Conservation (phyloP, 2,113 vertebrate species). For the Oenanthe melanoleuca region DNA sequence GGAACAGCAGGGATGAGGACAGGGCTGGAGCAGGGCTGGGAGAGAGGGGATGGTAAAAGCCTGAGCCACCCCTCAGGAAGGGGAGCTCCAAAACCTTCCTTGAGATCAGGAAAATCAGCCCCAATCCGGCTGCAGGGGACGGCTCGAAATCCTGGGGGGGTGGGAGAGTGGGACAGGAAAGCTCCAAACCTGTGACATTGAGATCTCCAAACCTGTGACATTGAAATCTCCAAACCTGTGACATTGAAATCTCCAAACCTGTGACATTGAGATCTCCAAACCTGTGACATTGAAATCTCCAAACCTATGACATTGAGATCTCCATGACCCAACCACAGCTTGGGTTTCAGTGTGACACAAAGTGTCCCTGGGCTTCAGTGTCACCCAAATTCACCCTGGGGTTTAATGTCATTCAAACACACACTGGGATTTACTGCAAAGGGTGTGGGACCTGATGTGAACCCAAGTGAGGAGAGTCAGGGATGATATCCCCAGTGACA, state of each 20-base stretch:
- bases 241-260: neutral
- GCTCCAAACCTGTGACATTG: neutral
- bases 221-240: neutral
- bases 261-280: too few relatives aligned
- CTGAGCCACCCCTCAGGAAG: neutral
- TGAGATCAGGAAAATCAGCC: neutral
- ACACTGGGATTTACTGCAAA: neutral
- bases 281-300: too few relatives aligned
- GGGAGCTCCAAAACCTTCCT: neutral
- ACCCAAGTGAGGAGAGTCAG: neutral
- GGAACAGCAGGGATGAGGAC: neutral
- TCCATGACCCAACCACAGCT: neutral
- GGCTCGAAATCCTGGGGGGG: too few relatives aligned
- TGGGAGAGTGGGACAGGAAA: neutral
- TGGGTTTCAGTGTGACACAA: neutral
- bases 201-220: neutral
- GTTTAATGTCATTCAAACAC: neutral
- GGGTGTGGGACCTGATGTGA: rapidly evolving
- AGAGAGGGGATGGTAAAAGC: neutral
- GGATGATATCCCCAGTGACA: too few relatives aligned
- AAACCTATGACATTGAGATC: too few relatives aligned
- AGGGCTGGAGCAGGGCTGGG: neutral
- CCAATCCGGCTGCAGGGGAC: neutral
- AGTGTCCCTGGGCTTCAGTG: neutral
- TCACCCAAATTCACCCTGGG: neutral